Conservation (phyloP, 2,888 invertebrate species). For the Patella ulyssiponensis region DNA sequence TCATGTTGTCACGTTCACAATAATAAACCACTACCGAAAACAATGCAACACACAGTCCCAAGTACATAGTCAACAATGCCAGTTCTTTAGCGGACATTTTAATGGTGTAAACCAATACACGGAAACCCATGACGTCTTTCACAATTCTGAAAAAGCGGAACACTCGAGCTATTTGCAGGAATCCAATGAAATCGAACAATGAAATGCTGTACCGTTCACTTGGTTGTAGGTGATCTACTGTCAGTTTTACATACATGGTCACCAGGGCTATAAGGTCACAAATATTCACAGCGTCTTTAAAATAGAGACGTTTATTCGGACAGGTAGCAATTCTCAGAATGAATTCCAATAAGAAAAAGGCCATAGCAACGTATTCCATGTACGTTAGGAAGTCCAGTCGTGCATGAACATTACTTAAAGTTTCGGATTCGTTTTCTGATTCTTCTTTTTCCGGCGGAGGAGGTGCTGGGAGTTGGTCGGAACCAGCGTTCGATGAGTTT, state of each 20-base stretch:
- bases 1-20: constrained; percentile 50
- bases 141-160: constrained; percentile 57
- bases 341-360: constrained; percentile 56
- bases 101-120: constrained; percentile 58
- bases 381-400: constrained; percentile 34
- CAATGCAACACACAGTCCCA: constrained; percentile 54
- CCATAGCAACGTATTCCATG: constrained; percentile 43
- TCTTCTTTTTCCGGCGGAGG: neutral
- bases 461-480: too few relatives aligned
- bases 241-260: constrained; percentile 50
- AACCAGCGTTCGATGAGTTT: too few relatives aligned
- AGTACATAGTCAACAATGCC: constrained; percentile 54
- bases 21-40: constrained; percentile 60
- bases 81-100: constrained; percentile 57
- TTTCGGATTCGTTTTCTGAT: constrained; percentile 20
- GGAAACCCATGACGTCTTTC: constrained; percentile 56
- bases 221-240: constrained; percentile 42
- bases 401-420: constrained; percentile 35
- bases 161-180: constrained; percentile 54
- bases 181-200: constrained; percentile 49
- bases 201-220: constrained; percentile 47
- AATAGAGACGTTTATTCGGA: constrained; percentile 43
- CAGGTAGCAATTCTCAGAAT: constrained; percentile 47
- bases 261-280: constrained; percentile 51
- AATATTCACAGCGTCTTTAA: constrained; percentile 48